Evolutionary conservation across 2,888 invertebrate genomes (phyloP).

Genomic region (Hylaea fasciaria): DNA sequence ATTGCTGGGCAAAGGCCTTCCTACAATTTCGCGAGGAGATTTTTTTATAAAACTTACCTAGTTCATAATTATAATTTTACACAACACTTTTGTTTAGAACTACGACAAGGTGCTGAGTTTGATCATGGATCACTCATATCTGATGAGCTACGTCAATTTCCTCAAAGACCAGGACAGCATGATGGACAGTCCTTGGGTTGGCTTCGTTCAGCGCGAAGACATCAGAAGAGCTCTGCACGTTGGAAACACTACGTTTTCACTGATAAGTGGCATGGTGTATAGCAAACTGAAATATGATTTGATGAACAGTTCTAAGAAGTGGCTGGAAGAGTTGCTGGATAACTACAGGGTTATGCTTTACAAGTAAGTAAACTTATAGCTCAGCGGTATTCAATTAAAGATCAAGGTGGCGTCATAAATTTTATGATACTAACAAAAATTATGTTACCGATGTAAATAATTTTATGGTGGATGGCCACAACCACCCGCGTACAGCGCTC

Average conservation of each 20-base stretch:
- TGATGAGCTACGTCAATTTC: constrained; percentile 77
- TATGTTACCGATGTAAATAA: too few species aligned
- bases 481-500: too few species aligned
- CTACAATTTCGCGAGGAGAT: too few species aligned
- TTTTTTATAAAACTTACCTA: too few species aligned
- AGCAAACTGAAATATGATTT: constrained; percentile 80
- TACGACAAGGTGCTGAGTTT: constrained; percentile 80
- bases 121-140: constrained; percentile 75
- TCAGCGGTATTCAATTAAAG: too few species aligned
- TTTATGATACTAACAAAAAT: too few species aligned
- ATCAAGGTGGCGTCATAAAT: background rate
- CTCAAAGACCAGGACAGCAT: constrained; percentile 68
- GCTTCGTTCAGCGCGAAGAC: constrained; percentile 73
- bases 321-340: constrained; percentile 82
- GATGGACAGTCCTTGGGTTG: constrained; percentile 71
- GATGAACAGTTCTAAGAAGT: constrained; percentile 85
- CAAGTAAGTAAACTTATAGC: constrained; percentile 70
- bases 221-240: constrained; percentile 82
- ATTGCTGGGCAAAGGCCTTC: too few species aligned
- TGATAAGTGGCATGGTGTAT: constrained; percentile 71
- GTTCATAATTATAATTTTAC: too few species aligned
- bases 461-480: too few species aligned
- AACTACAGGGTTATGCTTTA: constrained; percentile 85
- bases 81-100: constrained; percentile 77
- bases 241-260: constrained; percentile 79